Conservation (phyloP, 1,140 invertebrate species). For the Thaumatotibia leucotreta region DNA sequence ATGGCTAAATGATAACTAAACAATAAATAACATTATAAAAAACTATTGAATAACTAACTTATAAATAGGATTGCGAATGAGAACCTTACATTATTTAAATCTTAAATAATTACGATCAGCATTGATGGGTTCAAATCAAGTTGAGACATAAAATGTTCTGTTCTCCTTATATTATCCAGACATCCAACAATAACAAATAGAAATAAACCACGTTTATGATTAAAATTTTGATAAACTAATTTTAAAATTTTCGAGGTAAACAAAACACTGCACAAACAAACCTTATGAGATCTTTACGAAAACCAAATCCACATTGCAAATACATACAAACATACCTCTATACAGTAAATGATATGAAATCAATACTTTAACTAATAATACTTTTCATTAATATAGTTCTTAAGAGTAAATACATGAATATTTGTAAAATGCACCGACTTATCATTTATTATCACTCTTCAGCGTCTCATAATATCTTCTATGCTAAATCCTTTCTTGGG, state of each 20-base stretch:
- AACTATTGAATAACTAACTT: neutral
- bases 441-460: conserved; percentile 26
- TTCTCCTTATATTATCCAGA: conserved; percentile 24
- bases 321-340: conserved; percentile 61
- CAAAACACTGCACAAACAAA: conserved; percentile 75
- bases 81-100: too few relatives aligned
- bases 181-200: conserved; percentile 44
- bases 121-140: conserved; percentile 19
- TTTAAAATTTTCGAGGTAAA: conserved; percentile 72
- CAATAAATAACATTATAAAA: conserved; percentile 65
- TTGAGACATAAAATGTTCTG: conserved; percentile 27
- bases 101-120: conserved; percentile 22
- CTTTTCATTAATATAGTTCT: conserved; percentile 34
- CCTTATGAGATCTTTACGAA: conserved; percentile 75
- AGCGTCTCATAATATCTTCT: conserved; percentile 85
- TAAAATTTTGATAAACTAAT: conserved; percentile 55
- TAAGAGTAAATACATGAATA: conserved; percentile 25
- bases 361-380: conserved; percentile 63
- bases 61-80: neutral
- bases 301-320: conserved; percentile 66
- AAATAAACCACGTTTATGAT: conserved; percentile 35
- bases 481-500: conserved; percentile 83
- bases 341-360: conserved; percentile 40
- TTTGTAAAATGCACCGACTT: conserved; percentile 28
- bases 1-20: conserved; percentile 38